Conservation (phyloP, 2,797 vertebrate genomes). For the Cetoscarus ocellatus region DNA sequence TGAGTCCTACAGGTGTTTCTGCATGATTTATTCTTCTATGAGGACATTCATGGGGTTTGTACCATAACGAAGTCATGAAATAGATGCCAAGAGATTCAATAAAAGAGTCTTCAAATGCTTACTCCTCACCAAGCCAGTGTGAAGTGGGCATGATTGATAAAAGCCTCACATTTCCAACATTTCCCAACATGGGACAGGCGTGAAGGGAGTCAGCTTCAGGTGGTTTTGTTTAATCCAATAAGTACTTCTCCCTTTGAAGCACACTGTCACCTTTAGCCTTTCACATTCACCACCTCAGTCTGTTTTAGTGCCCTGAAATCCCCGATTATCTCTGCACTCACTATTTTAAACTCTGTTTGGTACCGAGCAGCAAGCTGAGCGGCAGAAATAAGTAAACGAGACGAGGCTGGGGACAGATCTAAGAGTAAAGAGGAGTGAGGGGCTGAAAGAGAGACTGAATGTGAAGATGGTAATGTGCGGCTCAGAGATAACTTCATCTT, state of each 20-base stretch:
- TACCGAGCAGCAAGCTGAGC: not conserved
- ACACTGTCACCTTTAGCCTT: not conserved
- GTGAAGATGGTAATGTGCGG: conserved; percentile 13
- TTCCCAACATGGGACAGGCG: not conserved
- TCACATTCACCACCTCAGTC: conserved; percentile 1
- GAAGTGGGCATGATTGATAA: not conserved
- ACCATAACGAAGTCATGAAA: not conserved
- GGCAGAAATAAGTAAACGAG: not conserved
- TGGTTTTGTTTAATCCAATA: conserved; percentile 9
- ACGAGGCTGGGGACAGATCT: not conserved
- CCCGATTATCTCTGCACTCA: conserved; percentile 4
- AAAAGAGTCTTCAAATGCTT: not conserved
- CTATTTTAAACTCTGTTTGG: conserved; percentile 4
- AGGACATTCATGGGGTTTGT: not conserved
- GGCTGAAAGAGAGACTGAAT: not conserved
- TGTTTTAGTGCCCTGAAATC: conserved; percentile 1
- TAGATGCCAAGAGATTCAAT: not conserved
- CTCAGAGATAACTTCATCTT: conserved; percentile 9
- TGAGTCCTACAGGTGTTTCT: not conserved
- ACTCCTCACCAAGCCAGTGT: not conserved
- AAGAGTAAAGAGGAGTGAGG: not conserved
- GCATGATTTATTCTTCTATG: not conserved
- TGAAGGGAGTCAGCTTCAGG: conserved; percentile 6
- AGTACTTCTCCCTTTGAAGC: conserved; percentile 5
- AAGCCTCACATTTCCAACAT: not conserved